Conservation (phyloP, 2,797 vertebrate genomes). For the Rhincodon typus region DNA sequence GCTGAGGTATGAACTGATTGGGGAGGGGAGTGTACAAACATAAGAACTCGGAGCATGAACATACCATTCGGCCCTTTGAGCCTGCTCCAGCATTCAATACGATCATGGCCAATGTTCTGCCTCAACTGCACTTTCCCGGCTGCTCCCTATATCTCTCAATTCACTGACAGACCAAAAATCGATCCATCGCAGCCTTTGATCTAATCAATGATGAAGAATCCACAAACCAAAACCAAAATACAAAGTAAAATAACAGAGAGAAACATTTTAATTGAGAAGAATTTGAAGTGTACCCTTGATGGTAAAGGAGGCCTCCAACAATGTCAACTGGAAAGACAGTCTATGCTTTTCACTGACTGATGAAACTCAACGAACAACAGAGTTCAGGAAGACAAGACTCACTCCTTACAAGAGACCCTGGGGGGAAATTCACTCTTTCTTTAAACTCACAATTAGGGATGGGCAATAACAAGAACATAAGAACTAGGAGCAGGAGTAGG, state of each 20-base stretch:
- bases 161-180: too few relatives aligned
- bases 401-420: neutral
- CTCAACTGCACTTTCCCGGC: too few relatives aligned
- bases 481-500: too few relatives aligned
- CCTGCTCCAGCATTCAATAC: too few relatives aligned
- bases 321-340: neutral
- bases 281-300: neutral
- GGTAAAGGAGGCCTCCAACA: neutral
- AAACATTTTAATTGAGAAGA: neutral
- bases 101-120: too few relatives aligned
- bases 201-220: too few relatives aligned
- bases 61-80: too few relatives aligned
- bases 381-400: neutral
- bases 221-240: neutral
- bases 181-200: neutral
- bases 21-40: neutral
- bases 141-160: too few relatives aligned
- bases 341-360: neutral
- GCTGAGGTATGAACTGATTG: neutral
- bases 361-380: neutral
- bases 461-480: neutral
- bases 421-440: neutral
- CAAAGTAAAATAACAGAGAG: neutral
- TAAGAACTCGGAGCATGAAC: neutral
- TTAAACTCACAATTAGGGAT: neutral